A percentile compares a stretch with the other conserved stretches of the same genome.
Evolutionary conservation across 2,888 invertebrate genomes (phyloP).

Genomic region (Pachliopta kotzebuea): DNA sequence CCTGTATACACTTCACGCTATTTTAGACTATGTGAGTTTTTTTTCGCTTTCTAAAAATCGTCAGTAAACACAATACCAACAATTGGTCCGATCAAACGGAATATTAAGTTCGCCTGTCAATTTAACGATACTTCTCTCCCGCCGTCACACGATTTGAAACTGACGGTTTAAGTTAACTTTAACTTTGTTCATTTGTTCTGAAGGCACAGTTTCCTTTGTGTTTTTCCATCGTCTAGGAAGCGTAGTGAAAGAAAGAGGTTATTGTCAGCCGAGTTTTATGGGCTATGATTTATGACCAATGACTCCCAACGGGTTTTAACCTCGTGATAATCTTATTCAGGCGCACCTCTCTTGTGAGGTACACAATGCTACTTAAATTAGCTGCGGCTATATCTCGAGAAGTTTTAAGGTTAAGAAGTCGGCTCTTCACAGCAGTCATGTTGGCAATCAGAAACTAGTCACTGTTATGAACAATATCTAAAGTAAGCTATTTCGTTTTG

Average conservation of each 20-base stretch:
- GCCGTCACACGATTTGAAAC: constrained; percentile 41
- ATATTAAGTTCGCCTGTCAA: constrained; percentile 80
- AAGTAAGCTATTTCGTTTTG: constrained; percentile 25
- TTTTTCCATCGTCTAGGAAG: constrained; percentile 54
- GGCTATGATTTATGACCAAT: constrained; percentile 79
- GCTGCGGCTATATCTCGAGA: constrained; percentile 67
- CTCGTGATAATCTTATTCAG: constrained; percentile 77
- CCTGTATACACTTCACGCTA: constrained; percentile 29
- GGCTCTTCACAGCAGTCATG: constrained; percentile 47
- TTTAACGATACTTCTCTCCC: constrained; percentile 67
- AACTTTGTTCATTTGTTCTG: constrained; percentile 31
- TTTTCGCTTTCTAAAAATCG: constrained; percentile 68
- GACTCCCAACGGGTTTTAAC: constrained; percentile 78
- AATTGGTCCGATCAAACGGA: constrained; percentile 79
- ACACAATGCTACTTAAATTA: constrained; percentile 81
- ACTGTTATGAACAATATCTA: constrained; percentile 11
- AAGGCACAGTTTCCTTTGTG: constrained; percentile 40
- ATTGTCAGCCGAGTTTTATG: constrained; percentile 78
- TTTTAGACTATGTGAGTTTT: constrained; percentile 40
- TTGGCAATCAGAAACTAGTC: constrained; percentile 47
- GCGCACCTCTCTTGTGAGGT: constrained; percentile 66
- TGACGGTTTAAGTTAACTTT: constrained; percentile 33
- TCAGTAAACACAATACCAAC: constrained; percentile 74
- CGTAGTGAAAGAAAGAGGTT: constrained; percentile 65
- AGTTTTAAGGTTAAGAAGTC: constrained; percentile 57